Evolutionary conservation across 1,140 invertebrate genomes (phyloP), one percentile per base, ranked within the genome.

Genomic region (Drosophila sp.): DNA sequence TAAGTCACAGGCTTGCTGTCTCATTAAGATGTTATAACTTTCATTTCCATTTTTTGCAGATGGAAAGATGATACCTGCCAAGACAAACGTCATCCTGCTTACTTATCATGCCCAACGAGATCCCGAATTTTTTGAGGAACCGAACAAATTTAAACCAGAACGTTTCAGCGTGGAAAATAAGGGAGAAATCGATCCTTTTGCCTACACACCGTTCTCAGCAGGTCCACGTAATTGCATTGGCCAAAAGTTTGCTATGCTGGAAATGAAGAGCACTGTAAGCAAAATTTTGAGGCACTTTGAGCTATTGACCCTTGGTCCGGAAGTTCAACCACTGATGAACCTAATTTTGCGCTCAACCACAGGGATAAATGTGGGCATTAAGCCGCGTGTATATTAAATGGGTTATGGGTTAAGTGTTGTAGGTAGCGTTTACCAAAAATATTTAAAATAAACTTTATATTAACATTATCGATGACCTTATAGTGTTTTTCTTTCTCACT

Each of bases 181-280:
- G 2, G 68, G 81, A 32, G 84, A 86, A n/a, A 91, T 93, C 35
- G 93, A 92, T 76, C 92, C 89, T 0, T 94, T 92, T 64, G 76
- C 93, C 32, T 95, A 93, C 76, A 91, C 95, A n/a, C 95, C 95
- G 57, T 96, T 96, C 80, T 94, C 93, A 25, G 95, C 94, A 27
- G 95, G 95, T 5, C 92, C 92, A 17, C 92, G 93, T 76, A 95
- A 95, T 82, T 96, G 95, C 80, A 90, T 91, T 93, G 96, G 96
- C 65, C 96, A 96, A 92, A 96, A 95, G 90, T 98, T 97, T 91
- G 97, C 96, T 1, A 93, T 96, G 92, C 90, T 96, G 78, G 96
- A 97, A 92, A 92, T 96, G 84, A 97, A 97, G 91, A 93, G 86
- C 55, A 84, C 90, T 0, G 41, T 93, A 4, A 91, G 90, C 38